Conservation (phyloP, 2,113 vertebrate species). For the Oenanthe melanoleuca region DNA sequence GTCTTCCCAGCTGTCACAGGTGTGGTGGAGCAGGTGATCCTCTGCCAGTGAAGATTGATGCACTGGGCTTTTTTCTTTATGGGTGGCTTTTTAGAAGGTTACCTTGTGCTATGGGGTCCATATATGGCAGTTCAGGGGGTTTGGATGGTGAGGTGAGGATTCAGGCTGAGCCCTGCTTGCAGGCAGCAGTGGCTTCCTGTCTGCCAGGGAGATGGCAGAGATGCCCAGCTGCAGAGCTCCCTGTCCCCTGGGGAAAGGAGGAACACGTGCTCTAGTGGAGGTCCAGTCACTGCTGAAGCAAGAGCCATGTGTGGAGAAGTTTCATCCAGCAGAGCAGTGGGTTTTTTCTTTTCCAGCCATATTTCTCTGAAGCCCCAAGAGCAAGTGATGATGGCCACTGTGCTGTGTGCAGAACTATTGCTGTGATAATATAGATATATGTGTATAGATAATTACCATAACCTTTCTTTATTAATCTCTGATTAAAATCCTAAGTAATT, state of each 20-base stretch:
- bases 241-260: neutral
- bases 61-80: rapidly evolving
- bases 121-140: neutral
- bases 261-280: rapidly evolving
- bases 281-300: neutral
- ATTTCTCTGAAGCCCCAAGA: neutral
- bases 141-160: neutral
- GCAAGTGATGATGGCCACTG: neutral
- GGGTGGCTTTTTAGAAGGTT: neutral
- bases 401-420: neutral
- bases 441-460: neutral
- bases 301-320: rapidly evolving
- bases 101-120: rapidly evolving
- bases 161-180: neutral
- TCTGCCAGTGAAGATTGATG: neutral
- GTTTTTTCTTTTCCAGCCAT: neutral
- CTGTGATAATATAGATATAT: neutral
- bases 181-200: neutral
- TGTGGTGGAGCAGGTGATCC: rapidly evolving
- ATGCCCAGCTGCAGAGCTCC: neutral
- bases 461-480: slow-evolving; percentile 26
- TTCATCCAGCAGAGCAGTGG: rapidly evolving
- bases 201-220: neutral
- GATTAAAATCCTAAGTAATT: slow-evolving; percentile 30
- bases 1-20: neutral